Base-by-base conservation (phyloP, 2,113 vertebrate species). In the Plestiodon gilberti region DNA sequence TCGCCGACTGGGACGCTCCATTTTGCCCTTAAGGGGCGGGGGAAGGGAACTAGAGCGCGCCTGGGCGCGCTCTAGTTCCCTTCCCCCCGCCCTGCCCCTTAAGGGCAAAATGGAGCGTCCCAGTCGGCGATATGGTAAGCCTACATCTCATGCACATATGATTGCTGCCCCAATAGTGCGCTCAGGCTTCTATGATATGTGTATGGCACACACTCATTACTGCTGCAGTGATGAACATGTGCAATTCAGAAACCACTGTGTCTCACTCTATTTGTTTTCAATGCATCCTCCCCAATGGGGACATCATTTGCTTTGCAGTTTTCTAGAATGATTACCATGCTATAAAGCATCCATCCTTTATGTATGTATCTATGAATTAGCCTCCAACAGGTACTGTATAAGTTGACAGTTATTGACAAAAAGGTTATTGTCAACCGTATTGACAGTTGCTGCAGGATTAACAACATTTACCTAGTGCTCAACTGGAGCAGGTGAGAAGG, bases 351-450 rank as follows among this genome's bases (percentile, higher is more conserved):
- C 52, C n/a, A 48, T 85, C 78, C 83, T 89, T 86, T 78, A 57
- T 40, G 17, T 86, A 55, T 78, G 84, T 89, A 82, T 78, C 48
- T 78, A 14, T 76, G 59, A 79, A 78, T 89, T 82, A 86, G 15
- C 74, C 25, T 33, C 3, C 35, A 86, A 76, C 65, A 82, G 74
- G 10, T 33, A 65, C 79, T 73, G 7, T 86, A 61, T 59, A 40
- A 85, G 59, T 70, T 52, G 73, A 82, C 88, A 85, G n/a, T n/a
- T n/a, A n/a, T n/a, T n/a, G n/a, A n/a, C n/a, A n/a, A n/a, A n/a
- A n/a, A n/a, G n/a, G n/a, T n/a, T n/a, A n/a, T n/a, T n/a, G n/a
- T n/a, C n/a, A n/a, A n/a, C n/a, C n/a, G n/a, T n/a, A n/a, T 70
- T 52, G 73, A 82, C 88, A 85, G 61, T 75, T 7, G 8, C 8